Evolutionary conservation across 92 coral and sea anemone species (phyloP).

Genomic region (Anthopleura xanthogrammica): DNA sequence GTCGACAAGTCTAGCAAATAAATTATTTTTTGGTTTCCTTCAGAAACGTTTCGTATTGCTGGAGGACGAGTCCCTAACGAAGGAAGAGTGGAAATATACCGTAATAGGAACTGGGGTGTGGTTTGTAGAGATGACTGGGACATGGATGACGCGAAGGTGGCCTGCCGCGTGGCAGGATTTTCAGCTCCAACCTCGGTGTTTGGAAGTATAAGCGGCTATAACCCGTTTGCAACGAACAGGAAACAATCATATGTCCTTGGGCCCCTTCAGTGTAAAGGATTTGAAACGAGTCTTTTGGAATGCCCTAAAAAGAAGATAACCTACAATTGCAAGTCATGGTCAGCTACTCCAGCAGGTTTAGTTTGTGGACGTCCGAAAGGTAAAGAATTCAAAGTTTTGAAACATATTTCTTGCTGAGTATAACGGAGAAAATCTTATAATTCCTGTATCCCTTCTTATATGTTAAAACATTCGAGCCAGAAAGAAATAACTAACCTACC

Average conservation of each 20-base stretch:
- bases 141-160: neutral
- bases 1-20: neutral
- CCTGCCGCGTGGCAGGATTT: neutral
- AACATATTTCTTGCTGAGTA: neutral
- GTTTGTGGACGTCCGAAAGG: constrained; percentile 2
- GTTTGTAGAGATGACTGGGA: neutral
- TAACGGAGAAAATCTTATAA: too few relatives aligned
- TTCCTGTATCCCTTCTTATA: too few relatives aligned
- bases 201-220: neutral
- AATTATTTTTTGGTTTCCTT: neutral
- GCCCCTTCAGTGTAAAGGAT: neutral
- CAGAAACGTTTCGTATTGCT: neutral
- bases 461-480: too few relatives aligned
- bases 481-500: too few relatives aligned
- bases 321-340: neutral
- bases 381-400: neutral
- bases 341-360: neutral
- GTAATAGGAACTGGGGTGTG: neutral
- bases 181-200: neutral
- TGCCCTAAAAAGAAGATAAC: neutral
- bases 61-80: neutral
- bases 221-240: neutral
- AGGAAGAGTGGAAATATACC: neutral
- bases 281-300: neutral
- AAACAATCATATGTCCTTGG: neutral